These are phyloP conservation scores for Anthoptus insignis DNA, from an alignment of 2,888 invertebrate species.

Conservation along the genomic window DNA sequence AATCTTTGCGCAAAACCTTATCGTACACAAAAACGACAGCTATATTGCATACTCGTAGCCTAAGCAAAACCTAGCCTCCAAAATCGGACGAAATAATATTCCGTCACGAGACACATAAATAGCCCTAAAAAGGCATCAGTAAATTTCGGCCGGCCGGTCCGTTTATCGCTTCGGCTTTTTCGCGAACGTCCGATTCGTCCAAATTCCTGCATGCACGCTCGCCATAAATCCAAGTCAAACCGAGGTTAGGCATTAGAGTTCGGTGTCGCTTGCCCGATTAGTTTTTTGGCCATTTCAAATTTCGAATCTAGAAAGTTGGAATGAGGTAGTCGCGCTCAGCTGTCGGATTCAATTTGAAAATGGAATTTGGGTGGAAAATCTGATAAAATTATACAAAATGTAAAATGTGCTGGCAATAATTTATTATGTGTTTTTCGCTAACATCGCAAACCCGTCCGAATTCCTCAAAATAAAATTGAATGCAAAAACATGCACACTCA, in stretches of 20 bases:
- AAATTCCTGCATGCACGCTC: constrained; percentile 55
- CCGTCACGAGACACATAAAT: constrained; percentile 53
- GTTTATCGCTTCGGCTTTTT: constrained; percentile 58
- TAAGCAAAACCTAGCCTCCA: constrained; percentile 11
- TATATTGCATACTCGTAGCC: constrained; percentile 12
- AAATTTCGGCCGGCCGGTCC: constrained; percentile 47
- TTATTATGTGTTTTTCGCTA: too few relatives aligned
- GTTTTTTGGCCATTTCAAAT: constrained; percentile 19
- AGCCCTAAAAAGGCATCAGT: constrained; percentile 51
- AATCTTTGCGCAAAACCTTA: neutral
- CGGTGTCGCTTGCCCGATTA: constrained; percentile 21
- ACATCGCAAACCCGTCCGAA: too few relatives aligned
- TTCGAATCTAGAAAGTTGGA: constrained; percentile 11
- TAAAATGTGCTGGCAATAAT: too few relatives aligned
- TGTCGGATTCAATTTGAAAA: neutral
- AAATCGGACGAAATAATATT: constrained; percentile 53
- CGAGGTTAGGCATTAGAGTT: constrained; percentile 33
- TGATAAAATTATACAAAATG: neutral
- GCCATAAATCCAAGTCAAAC: constrained; percentile 56
- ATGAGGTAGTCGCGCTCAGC: neutral
- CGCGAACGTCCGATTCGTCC: constrained; percentile 54
- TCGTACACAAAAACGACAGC: constrained; percentile 8
- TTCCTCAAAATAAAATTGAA: too few relatives aligned
- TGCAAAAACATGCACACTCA: too few relatives aligned
- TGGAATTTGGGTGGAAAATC: neutral